Evolutionary conservation across 92 coral and sea anemone species (phyloP).

Genomic region (Zoanthus gigantus): DNA sequence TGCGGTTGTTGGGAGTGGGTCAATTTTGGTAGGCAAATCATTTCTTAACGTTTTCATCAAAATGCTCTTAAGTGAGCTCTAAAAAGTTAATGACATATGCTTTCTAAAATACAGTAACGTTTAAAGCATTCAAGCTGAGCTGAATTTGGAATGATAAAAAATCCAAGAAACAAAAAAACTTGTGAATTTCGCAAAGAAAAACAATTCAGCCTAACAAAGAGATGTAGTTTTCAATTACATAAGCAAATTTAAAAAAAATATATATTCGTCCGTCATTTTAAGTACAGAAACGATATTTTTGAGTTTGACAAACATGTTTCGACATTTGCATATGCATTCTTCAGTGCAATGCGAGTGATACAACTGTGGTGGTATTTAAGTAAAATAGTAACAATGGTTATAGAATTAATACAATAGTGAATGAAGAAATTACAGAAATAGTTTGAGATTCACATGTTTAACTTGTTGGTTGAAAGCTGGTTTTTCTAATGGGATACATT

Average conservation of each 20-base stretch:
- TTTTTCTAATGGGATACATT: not conserved
- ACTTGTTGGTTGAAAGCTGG: slow-evolving; percentile 16
- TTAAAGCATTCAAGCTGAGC: too few relatives aligned
- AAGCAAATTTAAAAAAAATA: too few relatives aligned
- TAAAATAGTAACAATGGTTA: slow-evolving; percentile 14
- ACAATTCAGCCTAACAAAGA: not conserved
- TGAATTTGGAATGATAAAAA: too few relatives aligned
- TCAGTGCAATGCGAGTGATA: not conserved
- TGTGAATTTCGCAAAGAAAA: too few relatives aligned
- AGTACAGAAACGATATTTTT: slow-evolving; percentile 2
- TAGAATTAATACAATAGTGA: slow-evolving; percentile 4
- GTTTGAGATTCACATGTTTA: slow-evolving; percentile 15
- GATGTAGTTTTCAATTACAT: too few relatives aligned
- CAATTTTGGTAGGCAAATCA: too few relatives aligned
- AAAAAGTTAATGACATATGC: too few relatives aligned
- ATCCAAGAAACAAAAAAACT: too few relatives aligned
- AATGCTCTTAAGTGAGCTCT: too few relatives aligned
- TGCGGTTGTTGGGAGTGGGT: too few relatives aligned
- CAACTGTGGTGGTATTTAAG: slow-evolving; percentile 4
- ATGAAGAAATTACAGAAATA: slow-evolving; percentile 2
- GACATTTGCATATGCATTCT: slow-evolving; percentile 22
- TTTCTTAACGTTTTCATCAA: too few relatives aligned
- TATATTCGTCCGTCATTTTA: not conserved
- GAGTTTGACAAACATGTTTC: slow-evolving; percentile 7
- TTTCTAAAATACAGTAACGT: too few relatives aligned